Evolutionary conservation across 2,113 vertebrate species (phyloP).

Genomic region (Emydura subglobosa): DNA sequence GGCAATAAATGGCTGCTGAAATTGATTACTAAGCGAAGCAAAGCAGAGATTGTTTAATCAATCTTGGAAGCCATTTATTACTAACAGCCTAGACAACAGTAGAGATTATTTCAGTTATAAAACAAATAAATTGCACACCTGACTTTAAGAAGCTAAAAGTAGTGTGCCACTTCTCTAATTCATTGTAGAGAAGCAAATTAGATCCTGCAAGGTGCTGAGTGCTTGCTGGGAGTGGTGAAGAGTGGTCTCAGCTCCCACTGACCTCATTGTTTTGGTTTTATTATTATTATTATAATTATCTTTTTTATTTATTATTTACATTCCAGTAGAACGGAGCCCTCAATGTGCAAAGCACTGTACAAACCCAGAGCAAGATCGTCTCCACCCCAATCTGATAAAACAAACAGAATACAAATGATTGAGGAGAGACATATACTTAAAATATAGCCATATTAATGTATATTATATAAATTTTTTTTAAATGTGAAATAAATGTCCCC

Average conservation of each 20-base stretch:
- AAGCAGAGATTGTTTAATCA: conserved; percentile 70
- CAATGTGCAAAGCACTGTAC: not conserved
- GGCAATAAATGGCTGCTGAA: conserved; percentile 72
- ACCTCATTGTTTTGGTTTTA: not conserved
- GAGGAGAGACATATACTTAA: not conserved
- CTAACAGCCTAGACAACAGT: not conserved
- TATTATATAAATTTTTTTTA: not conserved
- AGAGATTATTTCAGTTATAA: not conserved
- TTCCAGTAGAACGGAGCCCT: not conserved
- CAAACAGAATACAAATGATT: not conserved
- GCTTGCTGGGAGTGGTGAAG: not conserved
- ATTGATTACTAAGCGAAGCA: conserved; percentile 76
- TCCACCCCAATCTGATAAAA: not conserved
- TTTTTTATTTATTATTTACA: not conserved
- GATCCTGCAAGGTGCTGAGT: not conserved
- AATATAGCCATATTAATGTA: not conserved
- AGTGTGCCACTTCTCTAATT: not conserved
- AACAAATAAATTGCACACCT: not conserved
- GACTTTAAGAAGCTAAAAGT: not conserved
- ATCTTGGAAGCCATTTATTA: conserved; percentile 31
- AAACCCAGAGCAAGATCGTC: not conserved
- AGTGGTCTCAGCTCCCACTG: not conserved
- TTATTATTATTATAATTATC: not conserved
- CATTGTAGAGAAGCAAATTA: not conserved
- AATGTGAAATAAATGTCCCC: not conserved